These are phyloP conservation scores for Choreutis nemorana DNA, from an alignment of 2,888 invertebrate species.

Conservation along the genomic window DNA sequence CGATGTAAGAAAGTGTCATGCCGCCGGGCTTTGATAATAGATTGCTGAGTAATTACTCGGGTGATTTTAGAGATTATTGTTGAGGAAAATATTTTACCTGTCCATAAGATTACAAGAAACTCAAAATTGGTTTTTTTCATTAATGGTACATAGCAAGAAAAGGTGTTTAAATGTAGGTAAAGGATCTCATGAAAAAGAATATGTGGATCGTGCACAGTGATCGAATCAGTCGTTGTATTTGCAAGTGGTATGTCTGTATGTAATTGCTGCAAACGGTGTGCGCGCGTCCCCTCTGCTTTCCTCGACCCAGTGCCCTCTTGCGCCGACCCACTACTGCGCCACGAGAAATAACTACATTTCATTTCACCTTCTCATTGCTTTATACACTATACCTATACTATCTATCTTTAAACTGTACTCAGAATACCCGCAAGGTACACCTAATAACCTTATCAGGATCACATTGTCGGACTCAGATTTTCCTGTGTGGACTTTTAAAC, in stretches of 20 bases:
- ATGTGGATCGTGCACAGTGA: conserved; percentile 1
- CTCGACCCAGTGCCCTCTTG: conserved; percentile 63
- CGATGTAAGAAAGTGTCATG: conserved; percentile 5
- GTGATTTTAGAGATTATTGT: too few relatives aligned
- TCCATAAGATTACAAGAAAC: background rate
- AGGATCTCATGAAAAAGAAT: conserved; percentile 2
- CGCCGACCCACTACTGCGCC: conserved; percentile 48
- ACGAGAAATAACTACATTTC: conserved; percentile 51
- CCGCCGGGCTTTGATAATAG: conserved; percentile 15
- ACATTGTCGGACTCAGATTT: too few relatives aligned
- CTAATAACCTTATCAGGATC: too few relatives aligned
- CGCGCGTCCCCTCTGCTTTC: conserved; percentile 61
- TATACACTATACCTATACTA: too few relatives aligned
- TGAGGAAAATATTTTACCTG: too few relatives aligned
- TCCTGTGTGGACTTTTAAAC: too few relatives aligned
- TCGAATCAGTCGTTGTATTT: background rate
- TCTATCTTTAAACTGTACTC: too few relatives aligned
- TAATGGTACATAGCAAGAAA: conserved; percentile 2
- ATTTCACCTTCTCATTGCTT: conserved; percentile 12
- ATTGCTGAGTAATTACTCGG: too few relatives aligned
- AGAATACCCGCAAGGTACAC: too few relatives aligned
- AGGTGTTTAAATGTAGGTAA: too few relatives aligned
- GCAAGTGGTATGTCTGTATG: conserved; percentile 18
- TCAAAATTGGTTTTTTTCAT: conserved; percentile 1
- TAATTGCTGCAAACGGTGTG: conserved; percentile 36